Percentiles rank a stretch among this genome's conserved stretches.
These are phyloP conservation scores for Passerina amoena DNA, from an alignment of 2,113 vertebrate species.

Conservation along the genomic window DNA sequence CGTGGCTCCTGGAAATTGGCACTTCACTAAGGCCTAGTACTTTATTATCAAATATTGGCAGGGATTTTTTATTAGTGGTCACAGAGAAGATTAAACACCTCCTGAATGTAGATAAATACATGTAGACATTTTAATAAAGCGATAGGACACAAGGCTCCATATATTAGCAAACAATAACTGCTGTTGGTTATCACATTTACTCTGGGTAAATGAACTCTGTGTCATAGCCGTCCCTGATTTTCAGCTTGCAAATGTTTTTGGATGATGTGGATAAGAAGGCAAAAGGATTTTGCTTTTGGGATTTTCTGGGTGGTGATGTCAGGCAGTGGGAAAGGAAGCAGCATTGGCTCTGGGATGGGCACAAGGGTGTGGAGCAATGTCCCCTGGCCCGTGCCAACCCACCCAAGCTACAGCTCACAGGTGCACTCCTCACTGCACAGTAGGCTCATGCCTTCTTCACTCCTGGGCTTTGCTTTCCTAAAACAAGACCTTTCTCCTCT, in stretches of 20 bases:
- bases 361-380: background rate
- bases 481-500: background rate
- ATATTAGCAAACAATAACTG: background rate
- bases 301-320: background rate
- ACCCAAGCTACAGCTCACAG: background rate
- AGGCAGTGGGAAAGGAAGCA: background rate
- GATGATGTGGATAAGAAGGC: background rate
- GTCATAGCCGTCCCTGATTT: background rate
- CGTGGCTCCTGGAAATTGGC: background rate
- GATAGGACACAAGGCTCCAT: background rate
- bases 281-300: background rate
- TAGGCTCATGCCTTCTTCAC: background rate
- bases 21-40: background rate
- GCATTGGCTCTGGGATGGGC: background rate
- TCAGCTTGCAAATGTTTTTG: background rate
- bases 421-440: fast-evolving
- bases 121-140: background rate
- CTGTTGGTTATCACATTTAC: slow-evolving; percentile 13
- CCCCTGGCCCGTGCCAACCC: background rate
- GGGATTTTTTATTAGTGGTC: background rate
- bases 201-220: background rate
- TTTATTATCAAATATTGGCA: background rate
- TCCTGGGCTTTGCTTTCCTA: background rate
- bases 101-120: background rate
- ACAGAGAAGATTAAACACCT: background rate